Evolutionary conservation across 2,113 vertebrate genomes (phyloP), one percentile per base, ranked within the genome.

Genomic region (Chloropsis cyanopogon): DNA sequence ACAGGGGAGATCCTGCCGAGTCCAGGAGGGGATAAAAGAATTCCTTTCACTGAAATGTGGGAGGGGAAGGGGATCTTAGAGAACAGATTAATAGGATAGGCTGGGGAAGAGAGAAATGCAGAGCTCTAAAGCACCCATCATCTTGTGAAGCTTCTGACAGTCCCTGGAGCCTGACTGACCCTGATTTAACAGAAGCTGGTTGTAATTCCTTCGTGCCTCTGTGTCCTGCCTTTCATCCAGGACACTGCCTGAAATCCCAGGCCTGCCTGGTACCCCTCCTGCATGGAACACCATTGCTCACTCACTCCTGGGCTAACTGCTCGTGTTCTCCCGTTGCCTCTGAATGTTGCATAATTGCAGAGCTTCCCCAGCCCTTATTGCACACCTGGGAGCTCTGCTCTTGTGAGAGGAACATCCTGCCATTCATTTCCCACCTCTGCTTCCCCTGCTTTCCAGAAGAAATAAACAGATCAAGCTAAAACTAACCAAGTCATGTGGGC

Each of bases 221-320:
- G n/a, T 35, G n/a, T 49, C 49, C 44, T n/a, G 23, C 10, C 71
- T 56, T 70, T 72, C 60, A 42, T 33, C 26, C 76, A 46, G 5
- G 1, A 10, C 4, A 11, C 22, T 20, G 5, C 41, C 35, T 56
- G 90, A 41, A 66, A 83, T 61, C 83, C 66, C 73, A 56, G 2
- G 11, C 2, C 26, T 2, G 1, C 10, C 61, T 22, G 25, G 39
- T 8, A 8, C 61, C 42, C 17, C 17, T 52, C 47, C 8, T 1
- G 4, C 53, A 14, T 2, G 42, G 47, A 68, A 56, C 41, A 41
- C 46, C 35, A 46, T 10, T 19, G 35, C 25, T 50, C 46, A 5
- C 72, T 65, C 46, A 5, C 50, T 50, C 56, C 66, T 16, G 1
- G 6, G 20, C 9, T 13, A 21, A 24, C n/a, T 39, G 54, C 54